Base-by-base conservation (phyloP, 2,888 invertebrate species). In the Zonitis immaculata region DNA sequence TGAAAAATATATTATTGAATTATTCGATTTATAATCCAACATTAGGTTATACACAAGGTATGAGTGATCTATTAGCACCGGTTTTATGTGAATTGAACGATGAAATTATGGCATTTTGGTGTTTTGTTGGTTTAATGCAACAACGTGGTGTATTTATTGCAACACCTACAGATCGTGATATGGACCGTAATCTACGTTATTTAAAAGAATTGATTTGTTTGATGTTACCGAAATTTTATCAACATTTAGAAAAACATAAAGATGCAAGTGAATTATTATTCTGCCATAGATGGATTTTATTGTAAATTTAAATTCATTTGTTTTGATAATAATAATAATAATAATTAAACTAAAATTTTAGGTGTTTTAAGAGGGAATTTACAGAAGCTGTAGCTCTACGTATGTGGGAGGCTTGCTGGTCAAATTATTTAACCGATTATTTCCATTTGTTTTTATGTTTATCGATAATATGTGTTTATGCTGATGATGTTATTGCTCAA, bases 401-500 rank as follows among this genome's bases (percentile, higher is more conserved):
- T 27, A 94, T 95, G 88, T 95, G 95, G 95, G 94, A 96, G 77
- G 90, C 95, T 2, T 97, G 96, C 77, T 97, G 97, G 97, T 89
- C 95, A 0, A 94, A 94, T 77, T 95, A 94, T 75, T 85, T 95
- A 70, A 96, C 96, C 0, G 93, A 95, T 74, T 95, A 95, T 75
- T 97, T 97, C 78, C 95, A 97, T 72, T 79, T 97, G 67, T 97
- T 97, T 77, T 81, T 97, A 51, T 95, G 95, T 71, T 81, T 95
- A 63, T 91, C 96, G 49, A 95, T 97, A 67, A 88, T 96, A 58
- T 89, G 90, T 35, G 91, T 95, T 26, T 97, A 96, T 72, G 89
- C 89, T 3, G 93, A 93, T 68, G 94, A 94, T 76, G 93, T 96
- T 49, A 89, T 95, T 59, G 90, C 92, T 27, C 95, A 96, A 77